These are phyloP conservation scores for Malurus alboscapulatus DNA, from an alignment of 2,113 vertebrate species.

Conservation along the genomic window DNA sequence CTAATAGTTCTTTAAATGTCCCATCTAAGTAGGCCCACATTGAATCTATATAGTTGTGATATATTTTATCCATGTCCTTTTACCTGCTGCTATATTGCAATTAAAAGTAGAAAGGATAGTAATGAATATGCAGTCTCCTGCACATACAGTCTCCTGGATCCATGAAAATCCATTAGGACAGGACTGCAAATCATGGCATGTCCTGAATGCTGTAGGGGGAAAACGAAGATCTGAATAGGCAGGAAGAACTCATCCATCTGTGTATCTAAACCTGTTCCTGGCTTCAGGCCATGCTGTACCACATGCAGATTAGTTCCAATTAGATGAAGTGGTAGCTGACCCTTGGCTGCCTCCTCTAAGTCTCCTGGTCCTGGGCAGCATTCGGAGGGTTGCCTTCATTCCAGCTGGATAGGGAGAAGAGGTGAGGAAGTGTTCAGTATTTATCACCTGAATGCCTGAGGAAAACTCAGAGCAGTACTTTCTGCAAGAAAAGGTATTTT, in stretches of 20 bases:
- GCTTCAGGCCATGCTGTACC: background rate
- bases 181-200: background rate
- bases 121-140: background rate
- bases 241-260: background rate
- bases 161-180: background rate
- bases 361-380: background rate
- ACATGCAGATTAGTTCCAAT: constrained; percentile 28
- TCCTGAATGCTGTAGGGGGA: background rate
- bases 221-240: background rate
- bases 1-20: background rate
- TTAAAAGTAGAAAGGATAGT: background rate
- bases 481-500: background rate
- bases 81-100: background rate
- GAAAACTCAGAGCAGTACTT: background rate
- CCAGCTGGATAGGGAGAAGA: background rate
- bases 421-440: background rate
- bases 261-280: constrained; percentile 15
- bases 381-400: background rate
- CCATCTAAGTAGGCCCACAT: background rate
- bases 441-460: background rate
- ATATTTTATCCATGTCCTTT: background rate
- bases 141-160: background rate
- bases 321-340: constrained; percentile 43
- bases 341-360: constrained; percentile 42
- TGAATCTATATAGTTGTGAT: background rate